Percentiles rank a stretch among this genome's conserved stretches.
phyloP scores from a whole-genome alignment of 2,797 vertebrate species.

The Momotus momota region DNA sequence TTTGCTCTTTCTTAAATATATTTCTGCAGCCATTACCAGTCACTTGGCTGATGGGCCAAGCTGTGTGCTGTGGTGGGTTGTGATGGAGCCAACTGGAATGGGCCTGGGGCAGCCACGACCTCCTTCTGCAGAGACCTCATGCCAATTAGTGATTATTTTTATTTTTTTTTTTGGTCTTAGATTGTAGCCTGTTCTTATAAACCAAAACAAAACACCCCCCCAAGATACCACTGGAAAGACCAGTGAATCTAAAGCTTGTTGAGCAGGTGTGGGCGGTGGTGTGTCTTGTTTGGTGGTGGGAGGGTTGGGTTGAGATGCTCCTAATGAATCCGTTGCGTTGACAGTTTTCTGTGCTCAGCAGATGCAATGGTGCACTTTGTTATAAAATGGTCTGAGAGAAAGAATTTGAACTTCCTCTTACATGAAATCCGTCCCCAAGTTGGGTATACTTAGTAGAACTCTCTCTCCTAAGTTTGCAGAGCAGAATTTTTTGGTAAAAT shows the following conservation, averaged over 20 bases:
- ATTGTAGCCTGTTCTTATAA: neutral
- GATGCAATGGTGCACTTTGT: neutral
- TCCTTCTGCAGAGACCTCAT: neutral
- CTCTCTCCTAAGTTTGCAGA: neutral
- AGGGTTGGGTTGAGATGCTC: neutral
- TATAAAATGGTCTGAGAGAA: neutral
- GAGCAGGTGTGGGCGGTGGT: neutral
- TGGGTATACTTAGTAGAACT: neutral
- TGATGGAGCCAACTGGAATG: neutral
- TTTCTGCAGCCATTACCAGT: fast-evolving
- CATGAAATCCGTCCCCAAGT: neutral
- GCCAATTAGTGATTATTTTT: neutral
- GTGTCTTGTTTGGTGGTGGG: neutral
- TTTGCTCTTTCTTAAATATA: fast-evolving
- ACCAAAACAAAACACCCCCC: too few relatives aligned
- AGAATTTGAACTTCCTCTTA: neutral
- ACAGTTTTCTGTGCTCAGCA: neutral
- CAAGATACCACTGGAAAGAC: neutral
- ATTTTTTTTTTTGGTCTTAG: neutral
- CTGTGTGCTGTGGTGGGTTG: neutral
- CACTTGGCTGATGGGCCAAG: neutral
- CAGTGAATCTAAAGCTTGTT: neutral
- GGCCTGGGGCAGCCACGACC: neutral
- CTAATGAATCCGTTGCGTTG: neutral
- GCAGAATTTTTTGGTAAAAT: neutral